Evolutionary conservation across 2,888 invertebrate genomes (phyloP).

Genomic region (Drosophila tanythrix): DNA sequence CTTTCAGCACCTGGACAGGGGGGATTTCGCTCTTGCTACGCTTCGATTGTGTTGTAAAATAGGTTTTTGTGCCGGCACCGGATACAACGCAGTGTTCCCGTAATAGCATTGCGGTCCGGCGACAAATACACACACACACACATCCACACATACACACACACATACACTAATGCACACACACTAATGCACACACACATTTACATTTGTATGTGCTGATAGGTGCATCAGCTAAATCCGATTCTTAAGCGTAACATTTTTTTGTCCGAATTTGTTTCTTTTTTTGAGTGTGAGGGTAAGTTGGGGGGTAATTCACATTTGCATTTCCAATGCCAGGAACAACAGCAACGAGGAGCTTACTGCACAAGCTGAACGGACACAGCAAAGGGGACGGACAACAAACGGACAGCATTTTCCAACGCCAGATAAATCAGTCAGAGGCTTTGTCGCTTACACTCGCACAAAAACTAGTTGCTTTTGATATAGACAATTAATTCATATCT

Average conservation of each 20-base stretch:
- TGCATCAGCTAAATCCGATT: slow-evolving; percentile 71
- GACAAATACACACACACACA: slow-evolving; percentile 55
- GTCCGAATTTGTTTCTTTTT: slow-evolving; percentile 12
- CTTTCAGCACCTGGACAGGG: slow-evolving; percentile 63
- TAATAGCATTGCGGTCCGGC: slow-evolving; percentile 74
- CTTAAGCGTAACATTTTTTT: slow-evolving; percentile 53
- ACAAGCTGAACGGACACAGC: slow-evolving; percentile 1
- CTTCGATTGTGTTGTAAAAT: slow-evolving; percentile 32
- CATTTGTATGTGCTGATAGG: slow-evolving; percentile 44
- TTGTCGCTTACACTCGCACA: slow-evolving; percentile 11
- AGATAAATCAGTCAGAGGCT: slow-evolving; percentile 21
- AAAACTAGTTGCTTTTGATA: neutral
- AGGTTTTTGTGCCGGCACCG: slow-evolving; percentile 41
- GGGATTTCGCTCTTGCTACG: slow-evolving; percentile 11
- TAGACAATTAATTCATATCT: neutral
- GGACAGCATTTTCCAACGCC: neutral
- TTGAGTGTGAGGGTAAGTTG: neutral
- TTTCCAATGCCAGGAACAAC: slow-evolving; percentile 27
- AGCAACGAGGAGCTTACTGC: slow-evolving; percentile 34
- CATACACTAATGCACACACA: slow-evolving; percentile 1
- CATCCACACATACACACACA: neutral
- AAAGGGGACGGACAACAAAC: neutral
- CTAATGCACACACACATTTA: slow-evolving; percentile 7
- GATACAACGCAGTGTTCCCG: slow-evolving; percentile 61
- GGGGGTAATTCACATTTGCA: slow-evolving; percentile 31